A percentile compares a stretch with the other conserved stretches of the same genome.
Conservation (phyloP, 2,113 vertebrate genomes). For the Pygoscelis antarcticus region DNA sequence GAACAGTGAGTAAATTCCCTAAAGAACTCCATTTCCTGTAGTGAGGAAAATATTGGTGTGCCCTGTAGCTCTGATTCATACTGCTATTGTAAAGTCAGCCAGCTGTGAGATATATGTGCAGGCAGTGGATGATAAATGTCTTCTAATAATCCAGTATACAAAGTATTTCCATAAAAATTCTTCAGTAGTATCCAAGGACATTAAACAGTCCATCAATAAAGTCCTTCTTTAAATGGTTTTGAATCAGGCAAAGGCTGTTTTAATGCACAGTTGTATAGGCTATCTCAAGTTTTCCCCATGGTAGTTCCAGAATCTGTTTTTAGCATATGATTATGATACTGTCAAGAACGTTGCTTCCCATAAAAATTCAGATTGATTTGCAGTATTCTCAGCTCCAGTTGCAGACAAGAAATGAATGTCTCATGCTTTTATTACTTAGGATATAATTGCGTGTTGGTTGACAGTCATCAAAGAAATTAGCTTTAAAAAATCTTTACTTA, state of each 20-base stretch:
- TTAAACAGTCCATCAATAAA: constrained; percentile 54
- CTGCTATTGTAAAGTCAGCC: constrained; percentile 30
- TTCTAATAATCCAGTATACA: constrained; percentile 30
- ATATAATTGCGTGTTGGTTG: not conserved
- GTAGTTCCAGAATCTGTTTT: constrained; percentile 51
- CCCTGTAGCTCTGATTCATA: constrained; percentile 44
- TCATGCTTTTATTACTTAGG: not conserved
- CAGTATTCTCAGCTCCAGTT: not conserved
- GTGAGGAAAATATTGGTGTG: constrained; percentile 43
- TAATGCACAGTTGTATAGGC: not conserved
- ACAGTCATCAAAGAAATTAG: not conserved
- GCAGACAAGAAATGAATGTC: not conserved
- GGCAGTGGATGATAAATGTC: constrained; percentile 25
- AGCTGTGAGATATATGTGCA: constrained; percentile 42
- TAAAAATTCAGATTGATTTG: not conserved
- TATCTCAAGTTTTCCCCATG: constrained; percentile 35
- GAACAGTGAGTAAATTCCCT: constrained; percentile 27
- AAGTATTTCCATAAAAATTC: constrained; percentile 55
- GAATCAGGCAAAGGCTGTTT: not conserved
- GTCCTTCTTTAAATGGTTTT: not conserved
- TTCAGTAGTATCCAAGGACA: constrained; percentile 40
- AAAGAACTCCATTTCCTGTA: not conserved
- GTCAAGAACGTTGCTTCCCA: not conserved
- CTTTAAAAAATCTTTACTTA: not conserved
- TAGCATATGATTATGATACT: not conserved